Conservation (phyloP, 2,797 vertebrate species). For the Sciaenops ocellatus region DNA sequence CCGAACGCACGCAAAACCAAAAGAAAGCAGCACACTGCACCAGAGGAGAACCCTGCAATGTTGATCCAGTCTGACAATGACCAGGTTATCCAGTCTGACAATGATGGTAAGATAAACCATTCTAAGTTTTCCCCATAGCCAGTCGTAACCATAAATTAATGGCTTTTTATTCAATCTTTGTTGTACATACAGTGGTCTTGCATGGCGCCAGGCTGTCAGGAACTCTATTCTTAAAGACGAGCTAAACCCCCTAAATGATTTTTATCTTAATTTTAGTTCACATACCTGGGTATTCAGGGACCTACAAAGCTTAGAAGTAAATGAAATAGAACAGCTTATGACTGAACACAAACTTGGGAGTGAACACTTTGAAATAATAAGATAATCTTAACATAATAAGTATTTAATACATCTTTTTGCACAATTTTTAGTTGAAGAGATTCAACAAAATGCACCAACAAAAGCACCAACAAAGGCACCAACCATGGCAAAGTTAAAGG, state of each 20-base stretch:
- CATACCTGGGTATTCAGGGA: conserved; percentile 14
- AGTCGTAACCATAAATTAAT: too few relatives aligned
- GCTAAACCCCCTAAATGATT: conserved; percentile 11
- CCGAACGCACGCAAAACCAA: too few relatives aligned
- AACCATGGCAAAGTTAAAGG: conserved; percentile 3
- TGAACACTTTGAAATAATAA: conserved; percentile 16
- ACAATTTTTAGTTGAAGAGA: background rate
- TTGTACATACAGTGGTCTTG: too few relatives aligned
- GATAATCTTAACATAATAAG: conserved; percentile 13
- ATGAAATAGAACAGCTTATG: conserved; percentile 22
- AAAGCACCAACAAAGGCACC: conserved; percentile 11
- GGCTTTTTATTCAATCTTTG: too few relatives aligned
- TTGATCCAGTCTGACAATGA: too few relatives aligned
- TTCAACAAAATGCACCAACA: conserved; percentile 6
- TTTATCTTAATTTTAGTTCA: conserved; percentile 14
- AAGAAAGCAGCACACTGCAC: too few relatives aligned
- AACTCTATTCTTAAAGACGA: conserved; percentile 22
- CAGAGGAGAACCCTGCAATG: too few relatives aligned
- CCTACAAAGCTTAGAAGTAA: conserved; percentile 24
- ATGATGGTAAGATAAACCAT: too few relatives aligned
- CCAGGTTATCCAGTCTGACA: too few relatives aligned
- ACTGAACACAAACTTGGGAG: conserved; percentile 12
- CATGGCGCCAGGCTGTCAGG: background rate
- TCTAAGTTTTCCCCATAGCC: too few relatives aligned
- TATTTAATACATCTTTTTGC: conserved; percentile 13